Conservation (phyloP, 2,888 invertebrate genomes). For the Cryptophagus acutangulus region DNA sequence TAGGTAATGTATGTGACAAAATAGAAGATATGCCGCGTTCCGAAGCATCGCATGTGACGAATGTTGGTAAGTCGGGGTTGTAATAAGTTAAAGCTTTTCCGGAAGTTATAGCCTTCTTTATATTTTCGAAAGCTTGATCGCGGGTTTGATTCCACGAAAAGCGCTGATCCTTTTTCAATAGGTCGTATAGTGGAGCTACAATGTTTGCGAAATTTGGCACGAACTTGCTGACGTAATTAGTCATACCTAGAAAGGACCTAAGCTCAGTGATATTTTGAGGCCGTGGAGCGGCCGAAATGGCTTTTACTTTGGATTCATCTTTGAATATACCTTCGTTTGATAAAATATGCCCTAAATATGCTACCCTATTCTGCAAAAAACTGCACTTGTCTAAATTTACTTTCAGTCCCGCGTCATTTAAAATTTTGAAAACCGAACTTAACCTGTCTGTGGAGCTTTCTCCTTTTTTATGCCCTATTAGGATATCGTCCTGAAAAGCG, state of each 20-base stretch:
- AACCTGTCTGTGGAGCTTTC: constrained; percentile 20
- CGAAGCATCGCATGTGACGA: background rate
- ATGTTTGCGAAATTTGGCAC: background rate
- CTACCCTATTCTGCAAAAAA: constrained; percentile 10
- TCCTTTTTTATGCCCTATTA: constrained; percentile 19
- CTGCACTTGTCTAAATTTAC: constrained; percentile 14
- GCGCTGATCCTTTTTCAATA: background rate
- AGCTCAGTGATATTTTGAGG: background rate
- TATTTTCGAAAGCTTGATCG: background rate
- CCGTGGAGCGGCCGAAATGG: background rate
- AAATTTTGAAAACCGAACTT: background rate
- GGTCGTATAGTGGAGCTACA: background rate
- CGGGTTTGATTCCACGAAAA: background rate
- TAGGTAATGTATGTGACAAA: background rate
- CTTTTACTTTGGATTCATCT: background rate
- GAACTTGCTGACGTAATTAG: background rate
- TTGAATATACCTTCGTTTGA: background rate
- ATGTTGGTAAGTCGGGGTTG: background rate
- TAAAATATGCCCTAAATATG: constrained; percentile 19
- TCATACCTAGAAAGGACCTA: background rate
- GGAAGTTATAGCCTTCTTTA: too few species aligned
- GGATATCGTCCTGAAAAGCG: constrained; percentile 15
- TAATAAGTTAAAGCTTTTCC: background rate
- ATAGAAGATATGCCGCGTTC: background rate
- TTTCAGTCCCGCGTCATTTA: constrained; percentile 6